Evolutionary conservation across 1,140 invertebrate genomes (phyloP).

Genomic region (Caenorhabditis inopinata): DNA sequence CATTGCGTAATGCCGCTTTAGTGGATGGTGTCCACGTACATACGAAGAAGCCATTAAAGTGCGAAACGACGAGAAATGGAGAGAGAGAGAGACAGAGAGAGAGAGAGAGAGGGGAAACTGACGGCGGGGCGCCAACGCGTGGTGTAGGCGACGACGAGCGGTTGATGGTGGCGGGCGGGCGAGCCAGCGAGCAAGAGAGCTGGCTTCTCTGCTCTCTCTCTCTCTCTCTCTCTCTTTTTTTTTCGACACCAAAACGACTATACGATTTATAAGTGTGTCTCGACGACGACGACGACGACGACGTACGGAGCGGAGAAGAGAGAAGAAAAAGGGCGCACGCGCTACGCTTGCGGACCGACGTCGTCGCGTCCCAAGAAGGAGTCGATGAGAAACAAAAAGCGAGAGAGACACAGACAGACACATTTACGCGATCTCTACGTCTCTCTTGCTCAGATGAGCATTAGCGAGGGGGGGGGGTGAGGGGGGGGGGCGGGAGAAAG

Average conservation of each 20-base stretch:
- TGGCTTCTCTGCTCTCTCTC: no score
- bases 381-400: background rate
- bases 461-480: background rate
- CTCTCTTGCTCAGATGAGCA: background rate
- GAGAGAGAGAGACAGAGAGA: background rate
- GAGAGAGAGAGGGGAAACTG: background rate
- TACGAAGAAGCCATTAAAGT: background rate
- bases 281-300: background rate
- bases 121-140: background rate
- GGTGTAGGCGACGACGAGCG: no score
- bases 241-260: slow-evolving; percentile 27
- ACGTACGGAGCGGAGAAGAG: background rate
- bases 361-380: background rate
- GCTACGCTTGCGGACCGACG: slow-evolving; percentile 7
- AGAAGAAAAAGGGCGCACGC: background rate
- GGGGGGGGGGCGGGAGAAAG: background rate
- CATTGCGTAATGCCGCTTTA: no score
- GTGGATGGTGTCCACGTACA: no score
- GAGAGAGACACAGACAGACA: background rate
- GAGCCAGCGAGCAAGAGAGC: no score
- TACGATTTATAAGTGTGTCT: slow-evolving; percentile 28
- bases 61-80: background rate
- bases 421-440: background rate
- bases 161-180: background rate
- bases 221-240: no score